Conservation (phyloP, 2,888 invertebrate genomes). For the Tricholauxania praeusta region DNA sequence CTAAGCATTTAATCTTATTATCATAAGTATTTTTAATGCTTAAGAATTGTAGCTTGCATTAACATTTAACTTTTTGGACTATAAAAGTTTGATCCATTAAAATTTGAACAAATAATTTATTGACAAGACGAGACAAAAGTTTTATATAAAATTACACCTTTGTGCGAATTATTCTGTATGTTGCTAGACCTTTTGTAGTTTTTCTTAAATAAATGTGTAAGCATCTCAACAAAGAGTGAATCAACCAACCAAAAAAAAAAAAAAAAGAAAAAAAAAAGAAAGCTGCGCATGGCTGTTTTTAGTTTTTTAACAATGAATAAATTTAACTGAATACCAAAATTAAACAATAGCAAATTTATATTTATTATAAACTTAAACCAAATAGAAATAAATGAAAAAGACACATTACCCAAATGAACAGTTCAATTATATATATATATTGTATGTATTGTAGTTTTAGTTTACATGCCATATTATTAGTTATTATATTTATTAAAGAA, state of each 20-base stretch:
- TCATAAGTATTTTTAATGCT: not conserved
- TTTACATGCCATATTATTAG: slow-evolving; percentile 23
- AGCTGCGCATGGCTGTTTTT: slow-evolving; percentile 24
- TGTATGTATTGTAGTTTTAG: not conserved
- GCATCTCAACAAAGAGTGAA: slow-evolving; percentile 22
- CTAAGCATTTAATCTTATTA: no score
- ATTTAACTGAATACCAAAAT: not conserved
- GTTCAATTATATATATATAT: not conserved
- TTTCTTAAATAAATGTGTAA: not conserved
- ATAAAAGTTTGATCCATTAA: no score
- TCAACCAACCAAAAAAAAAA: slow-evolving; percentile 21
- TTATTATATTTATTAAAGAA: not conserved
- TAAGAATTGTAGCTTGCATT: not conserved
- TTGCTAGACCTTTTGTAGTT: not conserved
- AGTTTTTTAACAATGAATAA: not conserved
- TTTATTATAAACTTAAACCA: not conserved
- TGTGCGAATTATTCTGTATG: no score
- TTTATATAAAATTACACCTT: no score
- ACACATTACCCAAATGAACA: not conserved
- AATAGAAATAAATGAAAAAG: not conserved
- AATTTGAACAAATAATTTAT: no score
- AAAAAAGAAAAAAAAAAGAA: slow-evolving; percentile 26
- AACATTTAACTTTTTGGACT: no score
- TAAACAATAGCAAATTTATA: slow-evolving; percentile 7
- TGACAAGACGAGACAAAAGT: no score